Base-by-base conservation (phyloP, 1,140 invertebrate genomes). In the Drosophila lacteicornis region DNA sequence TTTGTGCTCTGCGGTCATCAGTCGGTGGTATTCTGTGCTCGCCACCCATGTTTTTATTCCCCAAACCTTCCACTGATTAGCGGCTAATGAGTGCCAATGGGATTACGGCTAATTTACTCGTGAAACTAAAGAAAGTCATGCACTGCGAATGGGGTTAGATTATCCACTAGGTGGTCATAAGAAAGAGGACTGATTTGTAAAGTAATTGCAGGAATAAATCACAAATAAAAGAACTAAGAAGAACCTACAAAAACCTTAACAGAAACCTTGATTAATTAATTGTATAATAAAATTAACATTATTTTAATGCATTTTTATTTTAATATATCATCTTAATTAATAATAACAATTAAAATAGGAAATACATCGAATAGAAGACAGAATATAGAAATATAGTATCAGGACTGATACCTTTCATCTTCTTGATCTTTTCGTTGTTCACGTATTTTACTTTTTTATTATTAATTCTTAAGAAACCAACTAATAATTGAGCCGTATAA, bases 1-100 rank as follows among this genome's bases (percentile, higher is more conserved):
- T 68, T 66, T 68, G 36, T 49, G 65, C 19, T 49, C 45, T 25
- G 46, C 36, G 66, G 66, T 68, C 66, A 69, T 69, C 67, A 71
- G 51, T 15, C n/a, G 19, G 15, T 17, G 27, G 27, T 36, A 30
- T 22, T 38, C 13, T 36, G 8, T 27, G 22, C 13, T 47, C 17
- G 12, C 2, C 5, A 2, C 1, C 22, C 42, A 19, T 13, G 9
- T 45, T 61, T 65, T 45, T 62, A 12, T 19, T 33, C 17, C 30
- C 19, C 19, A 62, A 56, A n/a, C 40, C 17, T 27, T 30, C 19
- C 49, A 33, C 46, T 71, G 53, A 73, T 73, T 73, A 27, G 22
- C 36, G n/a, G 22, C 42, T 70, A 69, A 70, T 55, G 63, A 70
- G 40, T 69, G 49, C 30, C n/a, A 50, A 70, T 49, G 46, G 53